Conservation (phyloP, 2,888 invertebrate genomes). For the Tipula confusa region DNA sequence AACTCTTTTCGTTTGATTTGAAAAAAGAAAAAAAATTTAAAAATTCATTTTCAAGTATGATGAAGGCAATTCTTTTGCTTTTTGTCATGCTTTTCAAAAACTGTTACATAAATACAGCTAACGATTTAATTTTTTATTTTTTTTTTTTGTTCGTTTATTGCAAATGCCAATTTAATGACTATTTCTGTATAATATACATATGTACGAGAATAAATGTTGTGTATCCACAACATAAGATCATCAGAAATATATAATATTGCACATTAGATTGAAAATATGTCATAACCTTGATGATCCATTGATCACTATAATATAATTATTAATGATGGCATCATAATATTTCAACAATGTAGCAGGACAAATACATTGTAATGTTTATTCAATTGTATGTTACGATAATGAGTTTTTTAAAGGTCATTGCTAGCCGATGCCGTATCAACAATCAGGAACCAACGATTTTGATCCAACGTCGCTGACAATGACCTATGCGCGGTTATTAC, state of each 20-base stretch:
- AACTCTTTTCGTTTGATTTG: neutral
- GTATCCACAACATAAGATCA: neutral
- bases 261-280: neutral
- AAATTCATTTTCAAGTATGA: neutral
- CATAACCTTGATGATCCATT: neutral
- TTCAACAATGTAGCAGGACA: neutral
- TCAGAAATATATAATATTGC: neutral
- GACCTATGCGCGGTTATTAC: no score
- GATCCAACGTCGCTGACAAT: no score
- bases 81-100: slow-evolving; percentile 12
- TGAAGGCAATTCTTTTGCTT: neutral
- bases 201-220: neutral
- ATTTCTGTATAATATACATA: neutral
- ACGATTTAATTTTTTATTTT: neutral
- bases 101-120: neutral
- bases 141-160: neutral
- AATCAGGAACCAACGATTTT: no score
- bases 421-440: no score
- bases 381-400: no score
- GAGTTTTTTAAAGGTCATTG: no score
- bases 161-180: slow-evolving; percentile 25
- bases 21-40: neutral
- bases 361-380: neutral
- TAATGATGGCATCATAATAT: neutral
- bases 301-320: no score